Evolutionary conservation across 2,113 vertebrate genomes (phyloP).

Genomic region (Neomonachus schauinslandi): DNA sequence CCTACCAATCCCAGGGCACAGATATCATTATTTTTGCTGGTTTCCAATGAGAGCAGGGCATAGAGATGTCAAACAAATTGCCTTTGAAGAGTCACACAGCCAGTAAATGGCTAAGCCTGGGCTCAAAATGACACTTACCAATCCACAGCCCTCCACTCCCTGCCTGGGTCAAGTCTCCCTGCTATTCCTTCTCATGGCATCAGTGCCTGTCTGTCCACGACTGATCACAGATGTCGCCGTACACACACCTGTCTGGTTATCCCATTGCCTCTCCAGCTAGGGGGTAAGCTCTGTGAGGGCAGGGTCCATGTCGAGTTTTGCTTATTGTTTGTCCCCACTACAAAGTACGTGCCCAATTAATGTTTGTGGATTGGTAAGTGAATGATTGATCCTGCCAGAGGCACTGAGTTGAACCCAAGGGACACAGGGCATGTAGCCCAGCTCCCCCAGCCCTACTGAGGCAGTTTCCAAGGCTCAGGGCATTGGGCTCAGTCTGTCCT

Average conservation of each 20-base stretch:
- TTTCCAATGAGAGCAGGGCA: not conserved
- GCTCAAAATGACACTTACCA: not conserved
- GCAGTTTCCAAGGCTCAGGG: not conserved
- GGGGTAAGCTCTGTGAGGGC: not conserved
- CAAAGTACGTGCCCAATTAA: not conserved
- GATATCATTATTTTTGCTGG: not conserved
- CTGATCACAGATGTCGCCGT: not conserved
- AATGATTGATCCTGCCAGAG: not conserved
- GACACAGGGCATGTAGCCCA: not conserved
- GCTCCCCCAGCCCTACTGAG: not conserved
- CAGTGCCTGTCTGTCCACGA: too few relatives aligned
- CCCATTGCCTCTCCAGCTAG: not conserved
- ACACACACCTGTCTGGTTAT: not conserved
- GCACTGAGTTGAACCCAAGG: not conserved
- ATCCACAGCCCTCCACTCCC: not conserved
- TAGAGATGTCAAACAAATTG: not conserved
- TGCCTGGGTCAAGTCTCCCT: not conserved
- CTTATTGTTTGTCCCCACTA: not conserved
- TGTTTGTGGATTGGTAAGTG: not conserved
- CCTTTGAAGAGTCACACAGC: not conserved
- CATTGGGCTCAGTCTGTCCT: not conserved
- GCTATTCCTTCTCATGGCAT: not conserved
- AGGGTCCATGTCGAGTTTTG: not conserved
- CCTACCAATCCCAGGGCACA: not conserved
- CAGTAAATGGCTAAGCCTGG: not conserved